Evolutionary conservation across 2,797 vertebrate species (phyloP), one percentile per base, ranked within the genome.

Genomic region (Rhynchotus rufescens): DNA sequence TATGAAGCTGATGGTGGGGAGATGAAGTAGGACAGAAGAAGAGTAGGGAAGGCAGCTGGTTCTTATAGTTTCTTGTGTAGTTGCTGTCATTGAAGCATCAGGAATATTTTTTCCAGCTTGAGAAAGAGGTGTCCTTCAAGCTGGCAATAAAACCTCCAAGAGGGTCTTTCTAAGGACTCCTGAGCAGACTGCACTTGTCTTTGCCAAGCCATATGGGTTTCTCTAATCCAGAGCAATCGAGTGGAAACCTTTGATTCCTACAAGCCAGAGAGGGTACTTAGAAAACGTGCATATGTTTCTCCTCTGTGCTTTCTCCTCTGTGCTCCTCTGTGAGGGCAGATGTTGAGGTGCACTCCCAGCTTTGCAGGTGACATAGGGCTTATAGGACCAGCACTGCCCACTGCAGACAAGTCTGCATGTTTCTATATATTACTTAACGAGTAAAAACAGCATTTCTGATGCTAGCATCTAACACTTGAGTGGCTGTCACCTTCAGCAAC

Each of bases 141-240:
- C 17, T 44, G 10, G 42, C 11, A 51, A 14, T 51, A 14, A 51
- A 26, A 26, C 56, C 6, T 3, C 9, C 49, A 30, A 34, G 12
- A 34, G 9, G 38, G 42, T 17, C 11, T 17, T 34, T 40, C 26
- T 28, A 28, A 44, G 32, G 38, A 66, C 8, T 62, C 52, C 14
- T 13, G 28, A 2, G 25, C 28, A 61, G 7, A 10, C 49, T 54
- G 19, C 68, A 6, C 2, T 62, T 83, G n/a, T 21, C 9, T 10
- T 16, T 32, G 10, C 66, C 0, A 0, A 32, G 15, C 49, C 38
- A 19, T 11, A 26, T 2, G 6, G 8, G 6, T 42, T 81, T 54
- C 28, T 81, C 44, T 71, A 21, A 49, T 54, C 66, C 69, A 1
- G 26, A 54, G 52, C 9, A 30, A 30, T 15, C 28, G 30, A 12